Evolutionary conservation across 2,113 vertebrate genomes (phyloP), one percentile per base, ranked within the genome.

Genomic region (Hypocryptadius cinnamomeus): DNA sequence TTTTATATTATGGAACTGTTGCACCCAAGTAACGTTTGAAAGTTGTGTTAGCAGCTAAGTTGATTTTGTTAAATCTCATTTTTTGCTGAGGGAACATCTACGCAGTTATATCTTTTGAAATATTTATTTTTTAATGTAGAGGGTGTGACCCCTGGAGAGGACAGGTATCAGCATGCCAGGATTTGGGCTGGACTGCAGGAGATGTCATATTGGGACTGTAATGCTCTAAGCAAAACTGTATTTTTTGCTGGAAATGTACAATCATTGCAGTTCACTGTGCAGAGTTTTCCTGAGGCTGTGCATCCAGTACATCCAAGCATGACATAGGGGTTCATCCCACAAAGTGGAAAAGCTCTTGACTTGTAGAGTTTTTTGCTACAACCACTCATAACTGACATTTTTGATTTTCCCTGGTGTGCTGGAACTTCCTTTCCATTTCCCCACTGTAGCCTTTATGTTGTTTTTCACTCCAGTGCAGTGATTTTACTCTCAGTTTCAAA

Each of bases 401-500:
- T 68, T 61, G 11, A 56, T 60, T 78, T 83, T 59, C 84, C 60
- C 72, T 6, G 1, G 18, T 56, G 60, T 51, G 48, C 44, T 27
- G 66, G 69, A 14, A 47, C 31, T 80, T 87, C 82, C 72, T 80
- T 70, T 65, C 51, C 44, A 4, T 42, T 79, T 56, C 61, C 78
- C 81, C 35, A 9, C 51, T 44, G 69, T 31, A 73, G 65, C 40
- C 51, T 56, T 72, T 40, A 56, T 12, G 5, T 44, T 72, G 86
- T 74, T 92, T 94, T 85, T 83, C 47, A 56, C 44, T 68, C 56
- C 73, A 56, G 64, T 51, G 65, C 77, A 24, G 14, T 51, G 39
- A 47, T 92, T 94, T 19, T 50, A 27, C 70, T 61, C 73, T 82
- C 27, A 53, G 5, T 80, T 95, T 96, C 93, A 90, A 89, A 17